Evolutionary conservation across 2,888 invertebrate genomes (phyloP).

Genomic region (Xylota segnis): DNA sequence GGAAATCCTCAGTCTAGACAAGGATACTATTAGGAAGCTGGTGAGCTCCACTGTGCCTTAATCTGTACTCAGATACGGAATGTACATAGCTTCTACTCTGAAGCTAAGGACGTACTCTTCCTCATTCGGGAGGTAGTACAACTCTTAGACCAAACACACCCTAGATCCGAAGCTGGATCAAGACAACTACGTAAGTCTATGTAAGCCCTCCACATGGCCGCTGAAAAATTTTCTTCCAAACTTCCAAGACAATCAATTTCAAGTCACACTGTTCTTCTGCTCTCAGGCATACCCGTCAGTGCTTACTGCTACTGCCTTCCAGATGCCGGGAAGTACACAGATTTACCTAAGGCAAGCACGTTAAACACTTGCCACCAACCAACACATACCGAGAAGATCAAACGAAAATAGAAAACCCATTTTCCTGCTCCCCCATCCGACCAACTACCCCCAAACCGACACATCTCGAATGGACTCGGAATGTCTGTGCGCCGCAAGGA

Average conservation of each 20-base stretch:
- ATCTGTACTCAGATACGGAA: no score
- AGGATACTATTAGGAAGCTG: no score
- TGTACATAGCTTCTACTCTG: no score
- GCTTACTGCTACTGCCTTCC: background rate
- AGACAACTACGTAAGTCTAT: no score
- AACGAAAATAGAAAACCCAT: conserved; percentile 58
- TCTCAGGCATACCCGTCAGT: background rate
- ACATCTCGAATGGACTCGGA: conserved; percentile 50
- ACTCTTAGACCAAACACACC: no score
- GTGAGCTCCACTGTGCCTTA: no score
- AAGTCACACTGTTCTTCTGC: background rate
- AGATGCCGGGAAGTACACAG: background rate
- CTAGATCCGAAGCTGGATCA: no score
- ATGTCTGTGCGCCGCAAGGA: conserved; percentile 53
- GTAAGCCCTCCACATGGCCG: no score
- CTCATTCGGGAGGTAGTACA: no score
- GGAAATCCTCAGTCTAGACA: no score
- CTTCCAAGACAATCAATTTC: background rate
- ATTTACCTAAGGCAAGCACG: conserved; percentile 47
- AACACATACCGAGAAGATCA: conserved; percentile 31
- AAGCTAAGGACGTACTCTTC: no score
- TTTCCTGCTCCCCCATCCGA: conserved; percentile 23
- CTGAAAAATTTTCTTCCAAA: background rate
- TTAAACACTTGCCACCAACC: conserved; percentile 21
- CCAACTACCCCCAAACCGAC: background rate